Percentiles rank a stretch among this genome's conserved stretches.
phyloP scores from a whole-genome alignment of 2,797 vertebrate genomes.

The Bovichtus diacanthus region DNA sequence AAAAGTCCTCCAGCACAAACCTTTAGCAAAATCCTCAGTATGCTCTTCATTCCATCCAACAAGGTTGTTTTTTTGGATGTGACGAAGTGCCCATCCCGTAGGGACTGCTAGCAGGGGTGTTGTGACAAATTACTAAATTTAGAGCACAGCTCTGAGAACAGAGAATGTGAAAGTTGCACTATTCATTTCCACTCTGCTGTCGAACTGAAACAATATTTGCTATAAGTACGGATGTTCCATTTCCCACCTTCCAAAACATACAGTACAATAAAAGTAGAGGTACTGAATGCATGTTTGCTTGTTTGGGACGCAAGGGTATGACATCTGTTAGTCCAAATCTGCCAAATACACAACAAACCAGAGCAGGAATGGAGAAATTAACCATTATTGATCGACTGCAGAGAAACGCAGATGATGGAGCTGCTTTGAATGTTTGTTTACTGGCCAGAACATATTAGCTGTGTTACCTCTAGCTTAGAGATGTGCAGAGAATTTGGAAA shows the following conservation, averaged over 20 bases:
- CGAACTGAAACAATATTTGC: neutral
- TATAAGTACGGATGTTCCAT: neutral
- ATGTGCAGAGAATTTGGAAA: neutral
- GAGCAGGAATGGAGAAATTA: neutral
- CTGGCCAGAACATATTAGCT: neutral
- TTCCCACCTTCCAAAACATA: neutral
- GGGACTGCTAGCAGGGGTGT: neutral
- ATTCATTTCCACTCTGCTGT: constrained; percentile 1
- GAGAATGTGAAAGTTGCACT: neutral
- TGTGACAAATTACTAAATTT: neutral
- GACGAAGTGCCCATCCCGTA: neutral
- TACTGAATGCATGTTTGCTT: neutral
- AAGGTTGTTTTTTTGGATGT: neutral
- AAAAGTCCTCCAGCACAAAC: neutral
- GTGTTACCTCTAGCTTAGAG: neutral
- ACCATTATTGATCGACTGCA: constrained; percentile 11
- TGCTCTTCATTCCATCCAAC: neutral
- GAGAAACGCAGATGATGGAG: constrained; percentile 6
- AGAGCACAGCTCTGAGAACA: neutral
- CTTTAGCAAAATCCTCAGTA: too few species aligned
- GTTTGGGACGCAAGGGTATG: neutral
- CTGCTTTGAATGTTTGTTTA: constrained; percentile 27
- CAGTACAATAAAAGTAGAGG: neutral
- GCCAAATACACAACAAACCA: neutral
- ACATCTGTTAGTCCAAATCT: constrained; percentile 6